Evolutionary conservation across 2,113 vertebrate genomes (phyloP), one percentile per base, ranked within the genome.

Genomic region (Epinephelus moara): DNA sequence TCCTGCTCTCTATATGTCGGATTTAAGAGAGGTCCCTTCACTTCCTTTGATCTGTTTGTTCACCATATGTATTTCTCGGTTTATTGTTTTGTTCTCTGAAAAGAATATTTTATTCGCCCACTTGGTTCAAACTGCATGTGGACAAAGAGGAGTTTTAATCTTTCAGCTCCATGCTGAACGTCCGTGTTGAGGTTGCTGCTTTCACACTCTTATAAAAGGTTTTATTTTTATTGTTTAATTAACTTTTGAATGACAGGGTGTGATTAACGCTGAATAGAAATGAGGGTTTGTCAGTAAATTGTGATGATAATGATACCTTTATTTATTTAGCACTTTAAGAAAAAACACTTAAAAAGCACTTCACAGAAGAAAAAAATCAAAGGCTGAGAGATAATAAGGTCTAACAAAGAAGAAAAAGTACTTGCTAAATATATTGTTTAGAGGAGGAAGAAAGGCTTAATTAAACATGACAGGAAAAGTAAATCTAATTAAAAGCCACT

Each of bases 61-160:
- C 47, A 62, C 14, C 59, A 12, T 40, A 30, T 63, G 40, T 18
- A n/a, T 69, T 55, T 59, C 15, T 69, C 66, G 0, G 25, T 50
- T 11, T 25, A 9, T 53, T 82, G 13, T 75, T 71, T 66, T 63
- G 55, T 80, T 74, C 15, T 82, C 23, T 8, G 61, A 73, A 79
- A 79, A 61, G 23, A 76, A 68, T 56, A 13, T 60, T 11, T 70
- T 75, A 55, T 75, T 64, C 3, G 1, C 72, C 64, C 66, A 70
- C 78, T 70, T 71, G 37, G 18, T 68, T 73, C 23, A 75, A 53
- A 63, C 30, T 55, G 68, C 11, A 64, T 42, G 61, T 42, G 40
- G 23, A 55, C 42, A 3, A 62, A 81, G 25, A 79, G 25, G 37
- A n/a, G 19, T 62, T 67, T 72, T 40, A 17, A 67, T 77, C 47